A percentile compares a stretch with the other conserved stretches of the same genome.
These are phyloP conservation scores for Drosophila koepferae DNA, from an alignment of 2,888 invertebrate species.

Conservation along the genomic window DNA sequence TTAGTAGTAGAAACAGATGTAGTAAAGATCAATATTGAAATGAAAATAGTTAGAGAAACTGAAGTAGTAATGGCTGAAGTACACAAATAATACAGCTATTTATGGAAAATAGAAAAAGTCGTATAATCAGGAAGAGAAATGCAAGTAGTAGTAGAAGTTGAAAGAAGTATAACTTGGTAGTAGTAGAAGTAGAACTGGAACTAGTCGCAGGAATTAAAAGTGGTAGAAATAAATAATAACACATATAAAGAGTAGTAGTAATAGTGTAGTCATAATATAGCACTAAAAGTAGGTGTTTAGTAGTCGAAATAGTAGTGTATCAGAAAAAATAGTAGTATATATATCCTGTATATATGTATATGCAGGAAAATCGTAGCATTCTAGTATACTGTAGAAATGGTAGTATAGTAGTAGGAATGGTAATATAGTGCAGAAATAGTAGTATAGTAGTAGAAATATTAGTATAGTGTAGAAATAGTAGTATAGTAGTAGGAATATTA, in stretches of 20 bases:
- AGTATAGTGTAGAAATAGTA: not conserved
- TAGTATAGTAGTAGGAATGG: not conserved
- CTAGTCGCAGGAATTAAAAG: not conserved
- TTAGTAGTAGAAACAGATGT: not conserved
- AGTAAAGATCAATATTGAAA: not conserved
- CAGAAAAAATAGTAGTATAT: not conserved
- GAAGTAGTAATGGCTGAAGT: not conserved
- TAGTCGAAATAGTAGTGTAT: not conserved
- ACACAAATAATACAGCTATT: not conserved
- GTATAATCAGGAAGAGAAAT: not conserved
- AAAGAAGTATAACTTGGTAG: not conserved
- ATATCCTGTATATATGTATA: no score
- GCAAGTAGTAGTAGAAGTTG: not conserved
- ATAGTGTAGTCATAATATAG: not conserved
- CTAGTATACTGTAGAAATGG: not conserved
- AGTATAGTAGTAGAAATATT: no score
- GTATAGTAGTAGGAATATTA: not conserved
- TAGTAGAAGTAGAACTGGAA: not conserved
- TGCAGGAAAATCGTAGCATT: no score
- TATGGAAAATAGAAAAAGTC: not conserved
- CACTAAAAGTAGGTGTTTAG: not conserved
- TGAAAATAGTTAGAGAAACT: not conserved
- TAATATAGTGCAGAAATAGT: not conserved
- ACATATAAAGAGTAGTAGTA: not conserved
- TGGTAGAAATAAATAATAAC: not conserved